Evolutionary conservation across 2,113 vertebrate genomes (phyloP).

Genomic region (Stictonetta naevosa): DNA sequence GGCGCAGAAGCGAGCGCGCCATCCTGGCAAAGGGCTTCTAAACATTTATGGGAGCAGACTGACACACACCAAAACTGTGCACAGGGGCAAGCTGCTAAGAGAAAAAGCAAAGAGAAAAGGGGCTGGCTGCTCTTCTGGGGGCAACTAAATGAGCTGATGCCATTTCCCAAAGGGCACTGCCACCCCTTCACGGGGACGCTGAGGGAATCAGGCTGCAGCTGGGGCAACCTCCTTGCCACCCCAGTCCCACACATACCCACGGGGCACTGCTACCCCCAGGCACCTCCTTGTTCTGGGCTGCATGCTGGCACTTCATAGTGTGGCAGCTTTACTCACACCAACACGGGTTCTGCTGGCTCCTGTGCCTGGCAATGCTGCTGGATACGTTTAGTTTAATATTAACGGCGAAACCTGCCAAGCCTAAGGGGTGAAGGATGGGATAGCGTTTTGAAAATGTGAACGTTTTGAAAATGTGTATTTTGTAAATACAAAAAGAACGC

Average conservation of each 20-base stretch:
- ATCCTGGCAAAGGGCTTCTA: background rate
- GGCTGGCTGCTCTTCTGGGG: background rate
- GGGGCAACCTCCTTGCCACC: background rate
- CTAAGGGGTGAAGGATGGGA: background rate
- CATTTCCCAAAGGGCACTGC: background rate
- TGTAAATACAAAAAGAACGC: background rate
- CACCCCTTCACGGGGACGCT: background rate
- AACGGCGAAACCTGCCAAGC: background rate
- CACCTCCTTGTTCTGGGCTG: background rate
- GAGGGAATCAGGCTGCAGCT: fast-evolving
- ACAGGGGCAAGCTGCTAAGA: background rate
- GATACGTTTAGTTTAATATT: background rate
- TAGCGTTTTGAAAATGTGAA: background rate
- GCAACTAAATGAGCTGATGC: background rate
- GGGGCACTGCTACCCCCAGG: background rate
- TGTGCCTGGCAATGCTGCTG: background rate
- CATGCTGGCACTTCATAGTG: background rate
- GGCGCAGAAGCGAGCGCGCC: fast-evolving
- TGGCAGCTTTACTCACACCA: background rate
- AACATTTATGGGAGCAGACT: fast-evolving
- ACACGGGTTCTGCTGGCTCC: background rate
- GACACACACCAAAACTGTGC: background rate
- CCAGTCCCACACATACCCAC: background rate
- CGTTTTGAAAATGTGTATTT: background rate
- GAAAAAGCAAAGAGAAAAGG: background rate